Evolutionary conservation across 2,113 vertebrate species (phyloP).

Genomic region (Penelope pileata): DNA sequence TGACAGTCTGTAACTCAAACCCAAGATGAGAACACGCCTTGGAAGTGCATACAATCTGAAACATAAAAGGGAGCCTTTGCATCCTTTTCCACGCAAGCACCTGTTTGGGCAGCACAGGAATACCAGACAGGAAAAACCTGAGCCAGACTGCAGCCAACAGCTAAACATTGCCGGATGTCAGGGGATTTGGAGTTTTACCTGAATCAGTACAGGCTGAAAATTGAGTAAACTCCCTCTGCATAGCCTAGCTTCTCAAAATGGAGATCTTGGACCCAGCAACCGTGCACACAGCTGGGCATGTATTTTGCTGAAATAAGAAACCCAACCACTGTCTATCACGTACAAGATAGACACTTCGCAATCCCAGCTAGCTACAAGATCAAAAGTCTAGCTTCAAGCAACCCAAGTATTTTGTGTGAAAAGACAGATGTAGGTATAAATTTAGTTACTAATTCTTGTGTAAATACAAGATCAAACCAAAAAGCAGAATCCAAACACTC

Average conservation of each 20-base stretch:
- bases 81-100: slow-evolving; percentile 4
- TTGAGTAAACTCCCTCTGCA: not conserved
- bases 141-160: not conserved
- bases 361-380: not conserved
- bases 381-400: not conserved
- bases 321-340: not conserved
- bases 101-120: not conserved
- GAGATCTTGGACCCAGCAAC: not conserved
- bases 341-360: not conserved
- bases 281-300: not conserved
- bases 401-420: not conserved
- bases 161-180: not conserved
- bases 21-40: slow-evolving; percentile 16
- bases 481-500: slow-evolving; percentile 36
- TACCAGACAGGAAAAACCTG: not conserved
- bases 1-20: slow-evolving; percentile 23
- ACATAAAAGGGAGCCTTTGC: slow-evolving; percentile 3
- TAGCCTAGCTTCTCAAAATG: not conserved
- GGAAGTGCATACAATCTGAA: not conserved
- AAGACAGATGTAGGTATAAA: not conserved
- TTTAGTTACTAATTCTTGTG: not conserved
- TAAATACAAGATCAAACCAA: not conserved
- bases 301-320: not conserved
- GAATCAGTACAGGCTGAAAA: not conserved
- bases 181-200: not conserved